Evolutionary conservation across 2,113 vertebrate genomes (phyloP).

Genomic region (Aegithalos caudatus): DNA sequence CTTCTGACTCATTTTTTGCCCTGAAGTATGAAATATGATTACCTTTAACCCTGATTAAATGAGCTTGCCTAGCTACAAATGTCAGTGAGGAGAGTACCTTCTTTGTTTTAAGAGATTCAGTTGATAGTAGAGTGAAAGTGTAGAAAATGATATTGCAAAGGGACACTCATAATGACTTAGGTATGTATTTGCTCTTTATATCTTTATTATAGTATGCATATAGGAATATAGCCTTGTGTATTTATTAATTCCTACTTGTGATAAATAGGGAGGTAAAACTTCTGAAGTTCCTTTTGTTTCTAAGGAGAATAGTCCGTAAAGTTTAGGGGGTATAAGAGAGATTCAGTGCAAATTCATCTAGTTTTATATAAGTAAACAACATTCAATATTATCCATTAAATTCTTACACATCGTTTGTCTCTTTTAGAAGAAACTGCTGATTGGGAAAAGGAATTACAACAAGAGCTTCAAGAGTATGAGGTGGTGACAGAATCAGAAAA

Average conservation of each 20-base stretch:
- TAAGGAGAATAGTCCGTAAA: not conserved
- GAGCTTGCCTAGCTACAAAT: not conserved
- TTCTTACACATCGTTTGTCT: not conserved
- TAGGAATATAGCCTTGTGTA: not conserved
- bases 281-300: not conserved
- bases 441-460: conserved; percentile 94
- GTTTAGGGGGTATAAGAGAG: not conserved
- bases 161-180: not conserved
- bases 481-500: conserved; percentile 87
- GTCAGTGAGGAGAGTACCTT: not conserved
- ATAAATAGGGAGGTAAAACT: not conserved
- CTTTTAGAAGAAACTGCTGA: conserved; percentile 84
- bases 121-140: not conserved
- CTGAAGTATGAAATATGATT: not conserved
- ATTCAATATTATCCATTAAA: not conserved
- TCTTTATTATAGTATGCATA: not conserved
- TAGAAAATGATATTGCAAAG: not conserved
- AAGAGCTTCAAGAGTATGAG: conserved; percentile 94
- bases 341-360: not conserved
- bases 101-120: not conserved
- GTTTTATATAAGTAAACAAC: not conserved
- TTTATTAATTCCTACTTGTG: not conserved
- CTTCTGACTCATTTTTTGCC: conserved; percentile 27
- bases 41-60: not conserved
- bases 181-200: not conserved